Evolutionary conservation across 2,113 vertebrate species (phyloP), one percentile per base, ranked within the genome.

Genomic region (Circaetus gallicus): DNA sequence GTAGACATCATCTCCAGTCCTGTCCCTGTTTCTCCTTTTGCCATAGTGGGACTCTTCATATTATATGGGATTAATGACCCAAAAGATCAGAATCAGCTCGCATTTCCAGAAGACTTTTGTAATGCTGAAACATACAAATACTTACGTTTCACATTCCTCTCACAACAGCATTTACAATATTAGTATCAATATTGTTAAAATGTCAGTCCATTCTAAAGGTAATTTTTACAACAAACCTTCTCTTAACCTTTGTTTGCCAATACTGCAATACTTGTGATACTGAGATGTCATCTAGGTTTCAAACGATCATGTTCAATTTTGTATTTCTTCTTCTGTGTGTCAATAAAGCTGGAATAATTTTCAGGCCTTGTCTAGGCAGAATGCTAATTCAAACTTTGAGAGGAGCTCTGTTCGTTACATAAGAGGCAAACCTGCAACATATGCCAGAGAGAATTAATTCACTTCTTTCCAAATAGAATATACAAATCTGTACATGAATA

Each of bases 331-430:
- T 61, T 31, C 32, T 66, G 25, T 24, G 34, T 82, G 47, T 79
- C 62, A 95, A 56, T 82, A 95, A 94, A 90, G 40, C 47, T 78
- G 49, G 36, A 92, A 82, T 38, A 71, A 85, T 80, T 97, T 93
- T 74, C 93, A 82, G 43, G 66, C 89, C 50, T 94, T 92, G 31
- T 71, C 42, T 77, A 65, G 32, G 40, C 47, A 91, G 22, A 70
- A 94, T 89, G 53, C 3, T 96, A 97, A 95, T 87, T 86, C 65
- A 74, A 50, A 92, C 69, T 95, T 82, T 90, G 67, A 94, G 94
- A 82, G 18, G 9, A 90, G 74, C 26, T 59, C 26, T 45, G 19
- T 69, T 93, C 42, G 18, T 69, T 93, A 43, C 10, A 12, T 74
- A 85, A 89, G 81, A 73, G 38, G n/a, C 7, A 92, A 83, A 52